Evolutionary conservation across 2,797 vertebrate genomes (phyloP).

Genomic region (Pipistrellus pygmaeus): DNA sequence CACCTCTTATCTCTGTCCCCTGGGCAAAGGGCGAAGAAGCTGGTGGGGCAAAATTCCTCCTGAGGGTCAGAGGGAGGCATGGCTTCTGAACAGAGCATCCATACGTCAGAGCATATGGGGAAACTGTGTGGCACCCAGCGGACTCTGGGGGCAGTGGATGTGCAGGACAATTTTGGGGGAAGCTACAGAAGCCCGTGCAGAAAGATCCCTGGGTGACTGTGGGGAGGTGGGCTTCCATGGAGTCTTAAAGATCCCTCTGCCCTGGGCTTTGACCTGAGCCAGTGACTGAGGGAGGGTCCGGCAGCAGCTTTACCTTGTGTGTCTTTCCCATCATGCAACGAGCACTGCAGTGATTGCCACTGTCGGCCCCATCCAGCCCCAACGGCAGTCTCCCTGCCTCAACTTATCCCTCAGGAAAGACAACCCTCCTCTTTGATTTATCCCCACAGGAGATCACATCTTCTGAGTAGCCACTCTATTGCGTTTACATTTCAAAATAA

Average conservation of each 20-base stretch:
- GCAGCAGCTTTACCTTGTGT: fast-evolving
- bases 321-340: fast-evolving
- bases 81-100: too few relatives aligned
- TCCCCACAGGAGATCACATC: not conserved
- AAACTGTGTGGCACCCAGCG: fast-evolving
- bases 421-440: not conserved
- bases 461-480: not conserved
- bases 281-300: fast-evolving
- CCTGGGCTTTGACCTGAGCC: not conserved
- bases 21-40: not conserved
- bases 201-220: too few relatives aligned
- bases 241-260: not conserved
- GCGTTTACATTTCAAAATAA: not conserved
- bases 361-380: fast-evolving
- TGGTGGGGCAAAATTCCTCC: not conserved
- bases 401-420: not conserved
- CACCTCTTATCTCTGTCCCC: not conserved
- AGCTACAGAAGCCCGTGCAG: too few relatives aligned
- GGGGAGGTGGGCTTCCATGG: fast-evolving
- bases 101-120: not conserved
- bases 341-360: fast-evolving
- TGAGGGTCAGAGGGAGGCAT: fast-evolving
- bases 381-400: not conserved
- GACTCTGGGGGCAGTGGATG: fast-evolving
- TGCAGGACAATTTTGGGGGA: not conserved